Base-by-base conservation (phyloP, 2,797 vertebrate species). In the Sebastes kiyomatsui region DNA sequence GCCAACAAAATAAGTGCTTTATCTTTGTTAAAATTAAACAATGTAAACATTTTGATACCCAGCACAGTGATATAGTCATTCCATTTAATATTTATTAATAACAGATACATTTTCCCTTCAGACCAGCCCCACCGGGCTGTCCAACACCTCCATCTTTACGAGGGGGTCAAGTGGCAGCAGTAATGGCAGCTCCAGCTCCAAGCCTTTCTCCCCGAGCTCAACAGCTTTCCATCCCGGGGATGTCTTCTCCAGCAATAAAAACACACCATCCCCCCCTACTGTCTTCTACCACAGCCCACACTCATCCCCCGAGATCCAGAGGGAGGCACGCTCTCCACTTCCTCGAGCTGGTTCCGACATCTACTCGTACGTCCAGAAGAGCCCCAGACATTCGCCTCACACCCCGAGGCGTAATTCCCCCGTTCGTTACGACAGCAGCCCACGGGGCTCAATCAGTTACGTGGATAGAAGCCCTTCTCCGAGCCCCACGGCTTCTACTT, bases 371-470 rank as follows among this genome's bases (percentile, higher is more conserved):
- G 72, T 14, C 72, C 92, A 74, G 65, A 83, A 3, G 58, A 95
- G 83, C 77, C 94, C 25, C 85, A 94, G 6, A 67, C 90, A 77
- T 64, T 92, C 88, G 2, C 95, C 87, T 5, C 84, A 5, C 25
- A 60, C 61, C n/a, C 70, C 12, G 13, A 91, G 83, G 79, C 87
- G 5, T 23, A 82, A 7, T 28, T 84, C 52, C 14, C 79, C 90
- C 1, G 38, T 83, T 5, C 32, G 4, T 1, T 93, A 90, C 13
- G 59, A 92, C 79, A 77, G 81, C 62, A 93, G 84, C 82, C 66
- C 86, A 1, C 88, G 1, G 5, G 80, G 85, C 54, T 91, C 91
- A 1, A 4, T 77, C 22, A 55, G 67, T 25, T 90, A 89, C 54
- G 27, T n/a, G 2, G 95, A 94, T 0, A 79, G 59, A 80, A 91